Conservation (phyloP, 1,140 invertebrate genomes). For the Drosophila busckii region DNA sequence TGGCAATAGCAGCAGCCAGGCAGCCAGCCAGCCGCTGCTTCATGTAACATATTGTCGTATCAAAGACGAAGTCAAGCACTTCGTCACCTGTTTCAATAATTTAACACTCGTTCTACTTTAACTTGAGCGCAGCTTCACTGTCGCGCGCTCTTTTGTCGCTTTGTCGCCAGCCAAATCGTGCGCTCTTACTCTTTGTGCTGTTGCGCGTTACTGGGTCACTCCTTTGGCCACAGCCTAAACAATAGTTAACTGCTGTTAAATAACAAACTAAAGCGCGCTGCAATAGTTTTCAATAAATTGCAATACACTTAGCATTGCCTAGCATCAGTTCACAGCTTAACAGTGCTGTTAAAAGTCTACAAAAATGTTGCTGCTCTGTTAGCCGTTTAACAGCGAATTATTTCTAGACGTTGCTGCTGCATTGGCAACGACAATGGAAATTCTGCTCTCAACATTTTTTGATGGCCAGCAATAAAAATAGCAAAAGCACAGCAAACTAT, state of each 20-base stretch:
- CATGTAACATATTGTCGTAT: slow-evolving; percentile 71
- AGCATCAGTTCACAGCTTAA: background rate
- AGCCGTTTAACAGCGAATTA: background rate
- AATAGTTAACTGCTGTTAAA: background rate
- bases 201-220: slow-evolving; percentile 57
- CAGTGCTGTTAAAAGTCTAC: slow-evolving; percentile 28
- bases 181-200: slow-evolving; percentile 11
- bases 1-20: slow-evolving; percentile 13
- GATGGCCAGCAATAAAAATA: slow-evolving; percentile 67
- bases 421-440: slow-evolving; percentile 61
- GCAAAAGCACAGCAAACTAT: background rate
- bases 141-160: slow-evolving; percentile 55
- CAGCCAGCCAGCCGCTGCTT: slow-evolving; percentile 29
- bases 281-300: too few species aligned
- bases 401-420: slow-evolving; percentile 10
- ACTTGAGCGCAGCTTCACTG: background rate
- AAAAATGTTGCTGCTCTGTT: slow-evolving; percentile 16
- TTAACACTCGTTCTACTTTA: slow-evolving; percentile 10
- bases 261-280: background rate
- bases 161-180: slow-evolving; percentile 41
- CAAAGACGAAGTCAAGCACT: slow-evolving; percentile 71
- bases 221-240: background rate
- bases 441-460: slow-evolving; percentile 61
- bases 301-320: background rate
- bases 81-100: slow-evolving; percentile 46